phyloP scores from a whole-genome alignment of 2,888 invertebrate species.

The Eupithecia tripunctaria region DNA sequence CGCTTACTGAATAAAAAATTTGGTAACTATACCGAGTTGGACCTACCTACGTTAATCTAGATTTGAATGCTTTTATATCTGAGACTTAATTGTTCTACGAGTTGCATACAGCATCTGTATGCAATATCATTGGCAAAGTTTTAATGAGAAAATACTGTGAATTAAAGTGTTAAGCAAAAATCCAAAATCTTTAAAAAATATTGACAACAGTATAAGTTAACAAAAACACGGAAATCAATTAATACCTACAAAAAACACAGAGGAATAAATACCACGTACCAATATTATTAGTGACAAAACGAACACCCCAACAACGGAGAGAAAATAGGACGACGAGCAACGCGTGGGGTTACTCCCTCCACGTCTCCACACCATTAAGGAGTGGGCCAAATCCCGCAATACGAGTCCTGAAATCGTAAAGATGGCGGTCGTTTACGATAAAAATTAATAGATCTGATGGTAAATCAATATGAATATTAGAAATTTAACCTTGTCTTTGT shows the following conservation, averaged over 20 bases:
- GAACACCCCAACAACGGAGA: slow-evolving; percentile 48
- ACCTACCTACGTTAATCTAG: background rate
- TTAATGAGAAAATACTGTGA: background rate
- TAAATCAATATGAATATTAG: too few species aligned
- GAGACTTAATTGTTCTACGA: background rate
- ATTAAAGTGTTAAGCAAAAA: background rate
- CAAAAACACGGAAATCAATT: background rate
- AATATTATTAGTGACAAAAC: slow-evolving; percentile 23
- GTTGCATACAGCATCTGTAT: background rate
- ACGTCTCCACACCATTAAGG: slow-evolving; percentile 48
- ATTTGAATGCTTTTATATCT: background rate
- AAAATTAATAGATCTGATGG: too few species aligned
- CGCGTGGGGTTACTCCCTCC: slow-evolving; percentile 67
- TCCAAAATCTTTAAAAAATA: background rate
- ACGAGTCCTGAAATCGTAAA: slow-evolving; percentile 30
- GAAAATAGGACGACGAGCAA: slow-evolving; percentile 67
- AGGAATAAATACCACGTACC: background rate
- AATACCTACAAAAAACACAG: background rate
- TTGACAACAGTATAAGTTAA: background rate
- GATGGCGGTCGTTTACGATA: too few species aligned
- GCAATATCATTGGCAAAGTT: background rate
- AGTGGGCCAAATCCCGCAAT: slow-evolving; percentile 46
- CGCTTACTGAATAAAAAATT: background rate
- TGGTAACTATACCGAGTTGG: background rate
- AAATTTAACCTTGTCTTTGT: too few species aligned